phyloP scores from a whole-genome alignment of 2,888 invertebrate genomes.

The Lysandra bellargus region DNA sequence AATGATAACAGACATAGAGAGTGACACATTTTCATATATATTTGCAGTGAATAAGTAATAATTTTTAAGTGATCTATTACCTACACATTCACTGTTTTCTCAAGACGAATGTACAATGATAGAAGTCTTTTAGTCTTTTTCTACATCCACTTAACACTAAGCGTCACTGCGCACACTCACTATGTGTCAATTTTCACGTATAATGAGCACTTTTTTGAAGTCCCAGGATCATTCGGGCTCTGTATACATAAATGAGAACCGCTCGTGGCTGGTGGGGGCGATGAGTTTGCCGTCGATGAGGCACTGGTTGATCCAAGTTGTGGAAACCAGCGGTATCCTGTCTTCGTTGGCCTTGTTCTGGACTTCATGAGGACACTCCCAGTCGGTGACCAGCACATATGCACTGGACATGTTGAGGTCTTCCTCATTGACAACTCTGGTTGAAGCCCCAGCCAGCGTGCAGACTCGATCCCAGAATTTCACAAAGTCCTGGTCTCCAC shows the following conservation, averaged over 20 bases:
- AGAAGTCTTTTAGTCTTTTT: background rate
- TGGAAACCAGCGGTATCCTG: conserved; percentile 83
- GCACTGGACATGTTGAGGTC: conserved; percentile 71
- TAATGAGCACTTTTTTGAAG: conserved; percentile 71
- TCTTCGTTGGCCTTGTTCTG: conserved; percentile 79
- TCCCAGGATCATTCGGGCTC: conserved; percentile 80
- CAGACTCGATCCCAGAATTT: conserved; percentile 83
- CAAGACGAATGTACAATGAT: background rate
- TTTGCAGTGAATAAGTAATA: background rate
- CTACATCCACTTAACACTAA: conserved; percentile 41
- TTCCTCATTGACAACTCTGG: conserved; percentile 71
- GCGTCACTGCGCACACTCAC: conserved; percentile 49
- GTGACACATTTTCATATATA: background rate
- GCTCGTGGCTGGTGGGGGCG: conserved; percentile 71
- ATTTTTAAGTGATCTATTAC: background rate
- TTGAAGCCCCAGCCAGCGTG: conserved; percentile 77
- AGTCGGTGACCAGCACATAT: conserved; percentile 81
- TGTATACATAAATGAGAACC: conserved; percentile 77
- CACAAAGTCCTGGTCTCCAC: conserved; percentile 76
- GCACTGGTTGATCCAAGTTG: conserved; percentile 85
- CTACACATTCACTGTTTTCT: background rate
- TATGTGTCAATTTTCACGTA: conserved; percentile 75
- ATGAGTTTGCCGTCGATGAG: conserved; percentile 82
- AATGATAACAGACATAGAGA: background rate
- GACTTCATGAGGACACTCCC: conserved; percentile 80